Evolutionary conservation across 2,797 vertebrate species (phyloP).

Genomic region (Dromococcyx pavoninus): DNA sequence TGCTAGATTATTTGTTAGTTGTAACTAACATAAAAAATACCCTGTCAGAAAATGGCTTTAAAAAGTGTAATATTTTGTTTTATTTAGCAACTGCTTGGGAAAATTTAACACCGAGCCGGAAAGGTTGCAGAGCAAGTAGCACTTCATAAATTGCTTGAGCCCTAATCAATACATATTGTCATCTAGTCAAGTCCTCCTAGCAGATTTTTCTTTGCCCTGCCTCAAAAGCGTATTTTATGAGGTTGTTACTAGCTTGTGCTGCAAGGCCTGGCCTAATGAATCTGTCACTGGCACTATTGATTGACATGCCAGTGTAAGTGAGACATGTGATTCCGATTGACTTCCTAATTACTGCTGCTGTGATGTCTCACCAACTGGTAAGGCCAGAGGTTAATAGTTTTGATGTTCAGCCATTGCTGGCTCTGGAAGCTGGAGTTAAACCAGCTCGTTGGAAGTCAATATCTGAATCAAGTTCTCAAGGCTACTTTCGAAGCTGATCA

Average conservation of each 20-base stretch:
- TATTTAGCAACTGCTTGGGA: constrained; percentile 74
- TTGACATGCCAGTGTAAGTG: constrained; percentile 90
- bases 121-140: constrained; percentile 76
- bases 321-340: constrained; percentile 91
- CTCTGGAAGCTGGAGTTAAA: constrained; percentile 78
- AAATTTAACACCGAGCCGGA: constrained; percentile 76
- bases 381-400: constrained; percentile 95
- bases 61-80: constrained; percentile 73
- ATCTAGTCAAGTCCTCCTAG: constrained; percentile 75
- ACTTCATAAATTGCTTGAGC: constrained; percentile 81
- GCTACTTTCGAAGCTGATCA: constrained; percentile 81
- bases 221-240: constrained; percentile 85
- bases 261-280: constrained; percentile 87
- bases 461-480: constrained; percentile 86
- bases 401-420: constrained; percentile 81
- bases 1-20: constrained; percentile 63
- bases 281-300: constrained; percentile 88
- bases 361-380: constrained; percentile 88
- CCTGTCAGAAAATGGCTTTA: constrained; percentile 50
- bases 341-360: constrained; percentile 96
- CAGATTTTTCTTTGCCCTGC: constrained; percentile 75
- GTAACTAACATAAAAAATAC: constrained; percentile 68
- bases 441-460: constrained; percentile 80
- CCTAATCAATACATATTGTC: constrained; percentile 82
- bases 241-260: constrained; percentile 81